Conservation (phyloP, 1,140 invertebrate species). For the Bacillus rossius region DNA sequence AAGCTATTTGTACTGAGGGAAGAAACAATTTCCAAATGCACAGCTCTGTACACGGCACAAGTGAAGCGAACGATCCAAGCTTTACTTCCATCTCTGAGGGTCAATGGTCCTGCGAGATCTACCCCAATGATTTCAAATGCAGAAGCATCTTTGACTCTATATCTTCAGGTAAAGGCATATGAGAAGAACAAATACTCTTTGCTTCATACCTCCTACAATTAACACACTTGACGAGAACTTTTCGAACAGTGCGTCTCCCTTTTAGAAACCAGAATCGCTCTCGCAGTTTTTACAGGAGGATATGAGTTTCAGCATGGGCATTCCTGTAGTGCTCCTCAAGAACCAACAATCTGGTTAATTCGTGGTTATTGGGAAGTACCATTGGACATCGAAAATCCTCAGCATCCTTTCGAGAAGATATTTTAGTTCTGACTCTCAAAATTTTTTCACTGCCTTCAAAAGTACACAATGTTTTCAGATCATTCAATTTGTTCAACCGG, state of each 20-base stretch:
- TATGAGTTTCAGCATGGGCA: slow-evolving; percentile 15
- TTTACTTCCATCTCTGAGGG: slow-evolving; percentile 25
- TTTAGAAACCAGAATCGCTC: slow-evolving; percentile 31
- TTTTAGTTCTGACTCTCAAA: slow-evolving; percentile 7
- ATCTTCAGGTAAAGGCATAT: slow-evolving; percentile 23
- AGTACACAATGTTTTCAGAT: neutral
- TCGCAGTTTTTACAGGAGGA: slow-evolving; percentile 13
- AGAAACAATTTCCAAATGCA: slow-evolving; percentile 36
- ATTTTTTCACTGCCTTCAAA: slow-evolving; percentile 1
- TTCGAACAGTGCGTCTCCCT: slow-evolving; percentile 21
- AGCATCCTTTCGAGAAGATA: neutral
- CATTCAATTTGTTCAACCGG: neutral
- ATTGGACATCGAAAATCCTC: slow-evolving; percentile 12
- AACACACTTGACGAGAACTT: slow-evolving; percentile 28
- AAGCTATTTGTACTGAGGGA: slow-evolving; percentile 30
- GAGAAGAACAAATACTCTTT: slow-evolving; percentile 23
- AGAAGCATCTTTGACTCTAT: slow-evolving; percentile 23
- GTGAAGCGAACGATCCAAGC: slow-evolving; percentile 36
- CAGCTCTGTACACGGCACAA: slow-evolving; percentile 33
- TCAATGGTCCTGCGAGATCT: slow-evolving; percentile 33
- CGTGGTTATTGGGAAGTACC: slow-evolving; percentile 15
- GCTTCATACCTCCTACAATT: slow-evolving; percentile 25
- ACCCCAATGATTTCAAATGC: slow-evolving; percentile 24
- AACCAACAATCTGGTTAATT: slow-evolving; percentile 10
- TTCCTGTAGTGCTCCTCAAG: slow-evolving; percentile 3